Percentiles rank a stretch among this genome's conserved stretches.
These are phyloP conservation scores for Leptinotarsa haldemani DNA, from an alignment of 2,888 invertebrate species.

Conservation along the genomic window DNA sequence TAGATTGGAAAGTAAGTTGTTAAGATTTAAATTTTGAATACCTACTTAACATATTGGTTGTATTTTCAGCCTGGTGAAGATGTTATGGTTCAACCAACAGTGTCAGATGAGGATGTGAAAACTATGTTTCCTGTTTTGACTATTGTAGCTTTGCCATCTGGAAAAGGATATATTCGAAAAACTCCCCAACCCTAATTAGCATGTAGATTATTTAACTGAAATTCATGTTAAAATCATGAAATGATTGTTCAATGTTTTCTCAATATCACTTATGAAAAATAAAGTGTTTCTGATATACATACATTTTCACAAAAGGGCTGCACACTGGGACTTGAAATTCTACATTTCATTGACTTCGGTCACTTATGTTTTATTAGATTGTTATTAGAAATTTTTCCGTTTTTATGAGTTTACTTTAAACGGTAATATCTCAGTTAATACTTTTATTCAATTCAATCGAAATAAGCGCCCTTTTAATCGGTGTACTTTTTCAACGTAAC, in stretches of 20 bases:
- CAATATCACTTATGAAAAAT: too few relatives aligned
- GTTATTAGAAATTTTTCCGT: too few relatives aligned
- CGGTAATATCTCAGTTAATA: too few relatives aligned
- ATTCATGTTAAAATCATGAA: background rate
- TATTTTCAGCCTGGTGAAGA: constrained; percentile 78
- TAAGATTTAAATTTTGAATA: background rate
- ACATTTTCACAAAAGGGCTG: too few relatives aligned
- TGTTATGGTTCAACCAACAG: constrained; percentile 90
- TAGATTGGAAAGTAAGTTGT: constrained; percentile 81
- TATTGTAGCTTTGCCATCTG: constrained; percentile 82
- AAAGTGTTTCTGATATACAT: too few relatives aligned
- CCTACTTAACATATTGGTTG: constrained; percentile 33
- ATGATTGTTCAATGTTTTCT: background rate
- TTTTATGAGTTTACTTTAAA: too few relatives aligned
- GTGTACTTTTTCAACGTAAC: too few relatives aligned
- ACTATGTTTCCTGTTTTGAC: constrained; percentile 80
- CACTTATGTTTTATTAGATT: too few relatives aligned
- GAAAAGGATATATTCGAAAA: constrained; percentile 84
- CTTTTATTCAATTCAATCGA: too few relatives aligned
- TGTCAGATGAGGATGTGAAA: constrained; percentile 77
- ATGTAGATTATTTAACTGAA: background rate
- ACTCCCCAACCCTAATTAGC: constrained; percentile 70
- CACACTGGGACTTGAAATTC: too few relatives aligned
- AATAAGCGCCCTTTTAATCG: too few relatives aligned
- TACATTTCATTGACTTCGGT: too few relatives aligned